These are phyloP conservation scores for Bovichtus variegatus DNA, from an alignment of 2,797 vertebrate genomes.

Conservation along the genomic window DNA sequence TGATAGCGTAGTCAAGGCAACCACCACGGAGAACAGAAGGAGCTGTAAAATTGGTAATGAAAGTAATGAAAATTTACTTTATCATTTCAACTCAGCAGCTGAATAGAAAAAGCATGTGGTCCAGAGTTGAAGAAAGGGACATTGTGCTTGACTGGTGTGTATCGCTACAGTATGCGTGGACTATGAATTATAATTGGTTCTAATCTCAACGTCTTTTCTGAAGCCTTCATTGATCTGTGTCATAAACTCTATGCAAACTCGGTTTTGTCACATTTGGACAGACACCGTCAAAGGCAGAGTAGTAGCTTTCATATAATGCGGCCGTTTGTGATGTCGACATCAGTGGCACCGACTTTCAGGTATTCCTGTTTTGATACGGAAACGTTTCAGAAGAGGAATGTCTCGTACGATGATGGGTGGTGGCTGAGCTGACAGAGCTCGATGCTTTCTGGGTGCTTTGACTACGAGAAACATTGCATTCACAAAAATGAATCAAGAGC, in stretches of 20 bases:
- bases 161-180: not conserved
- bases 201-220: not conserved
- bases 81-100: conserved; percentile 26
- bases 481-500: not conserved
- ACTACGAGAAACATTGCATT: not conserved
- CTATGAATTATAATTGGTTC: not conserved
- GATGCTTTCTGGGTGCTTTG: not conserved
- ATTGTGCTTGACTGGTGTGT: not conserved
- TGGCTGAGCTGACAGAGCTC: not conserved
- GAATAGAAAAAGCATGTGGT: conserved; percentile 11
- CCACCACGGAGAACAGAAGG: conserved; percentile 19
- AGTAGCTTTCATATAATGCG: not conserved
- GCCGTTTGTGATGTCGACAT: not conserved
- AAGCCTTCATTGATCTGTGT: not conserved
- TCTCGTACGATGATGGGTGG: not conserved
- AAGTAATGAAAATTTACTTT: conserved; percentile 29
- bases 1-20: conserved; percentile 43
- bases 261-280: not conserved
- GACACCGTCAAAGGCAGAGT: not conserved
- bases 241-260: not conserved
- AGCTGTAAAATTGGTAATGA: conserved; percentile 31
- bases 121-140: not conserved
- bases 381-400: not conserved
- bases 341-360: not conserved
- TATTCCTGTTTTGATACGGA: not conserved